Base-by-base conservation (phyloP, 2,888 invertebrate genomes). In the Mechanitis mazaeus region DNA sequence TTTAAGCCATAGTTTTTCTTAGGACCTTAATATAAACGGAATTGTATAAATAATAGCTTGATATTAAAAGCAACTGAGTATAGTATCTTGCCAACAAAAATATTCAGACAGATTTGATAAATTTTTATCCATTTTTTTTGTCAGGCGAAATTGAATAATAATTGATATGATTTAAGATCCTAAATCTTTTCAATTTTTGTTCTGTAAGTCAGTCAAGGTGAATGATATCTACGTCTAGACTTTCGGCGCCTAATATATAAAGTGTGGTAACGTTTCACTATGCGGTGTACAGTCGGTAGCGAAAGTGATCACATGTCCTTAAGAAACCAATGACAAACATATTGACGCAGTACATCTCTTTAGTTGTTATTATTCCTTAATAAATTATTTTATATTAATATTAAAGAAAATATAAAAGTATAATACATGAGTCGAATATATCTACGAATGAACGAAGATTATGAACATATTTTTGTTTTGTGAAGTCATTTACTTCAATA, bases 141-240 rank as follows among this genome's bases (percentile, higher is more conserved):
- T 50, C 42, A 42, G 11, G 9, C 9, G 6, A 11, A 50, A 31
- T 31, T 50, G 6, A 31, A 50, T 50, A 31, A 50, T 50, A 50
- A 50, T 28, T 50, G n/a, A 50, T 50, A 31, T 50, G 31, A 50
- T 11, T 31, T 50, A 50, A 31, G 50, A 28, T 50, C 50, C 28
- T 28, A 50, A 31, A 50, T 50, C 7, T 50, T 31, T 50, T 50
- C 50, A 31, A 50, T 7, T 50, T 31, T 9, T 50, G 31, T 50
- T 20, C 20, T 20, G 20, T 20, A 20, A 20, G 20, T 20, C 53
- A 56, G 54, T 61, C 59, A 63, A 63, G 63, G 63, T 63, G 59
- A 63, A 63, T 54, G 56, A 45, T 54, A 58, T 35, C 35, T 9
- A 20, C 46, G 67, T 64, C 64, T 67, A 64, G 61, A 66, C 64